A percentile compares a stretch with the other conserved stretches of the same genome.
Conservation (phyloP, 2,113 vertebrate genomes). For the Manacus vitellinus region DNA sequence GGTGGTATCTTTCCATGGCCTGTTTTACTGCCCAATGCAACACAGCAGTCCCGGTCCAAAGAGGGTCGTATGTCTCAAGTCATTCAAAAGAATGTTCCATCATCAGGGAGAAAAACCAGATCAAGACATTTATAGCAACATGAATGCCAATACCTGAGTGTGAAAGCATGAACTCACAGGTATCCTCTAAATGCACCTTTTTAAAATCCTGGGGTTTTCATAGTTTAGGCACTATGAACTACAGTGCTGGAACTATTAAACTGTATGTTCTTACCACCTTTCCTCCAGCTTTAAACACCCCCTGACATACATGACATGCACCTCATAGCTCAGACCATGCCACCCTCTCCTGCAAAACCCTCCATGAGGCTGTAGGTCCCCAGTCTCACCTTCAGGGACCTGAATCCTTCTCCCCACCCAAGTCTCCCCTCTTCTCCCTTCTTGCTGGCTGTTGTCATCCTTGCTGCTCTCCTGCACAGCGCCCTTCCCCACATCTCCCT, state of each 20-base stretch:
- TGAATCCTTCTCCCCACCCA: rapidly evolving
- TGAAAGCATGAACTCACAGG: not conserved
- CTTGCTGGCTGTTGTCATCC: not conserved
- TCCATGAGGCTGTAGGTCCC: not conserved
- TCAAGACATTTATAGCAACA: not conserved
- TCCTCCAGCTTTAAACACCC: not conserved
- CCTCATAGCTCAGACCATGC: not conserved
- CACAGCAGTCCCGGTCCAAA: not conserved
- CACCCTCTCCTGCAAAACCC: not conserved
- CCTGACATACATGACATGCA: rapidly evolving
- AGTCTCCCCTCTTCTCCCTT: not conserved
- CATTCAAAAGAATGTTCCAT: not conserved
- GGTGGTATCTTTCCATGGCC: not conserved
- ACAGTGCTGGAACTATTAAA: not conserved
- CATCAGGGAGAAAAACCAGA: not conserved
- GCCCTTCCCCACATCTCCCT: conserved; percentile 4
- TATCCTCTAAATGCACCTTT: not conserved
- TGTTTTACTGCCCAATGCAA: not conserved
- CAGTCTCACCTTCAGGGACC: not conserved
- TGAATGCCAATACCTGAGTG: not conserved
- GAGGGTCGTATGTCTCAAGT: not conserved
- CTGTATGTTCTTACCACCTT: rapidly evolving
- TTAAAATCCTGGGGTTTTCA: not conserved
- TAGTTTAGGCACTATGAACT: not conserved
- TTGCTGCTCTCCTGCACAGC: not conserved